Conservation (phyloP, 2,797 vertebrate genomes). For the Chrysocyon brachyurus region DNA sequence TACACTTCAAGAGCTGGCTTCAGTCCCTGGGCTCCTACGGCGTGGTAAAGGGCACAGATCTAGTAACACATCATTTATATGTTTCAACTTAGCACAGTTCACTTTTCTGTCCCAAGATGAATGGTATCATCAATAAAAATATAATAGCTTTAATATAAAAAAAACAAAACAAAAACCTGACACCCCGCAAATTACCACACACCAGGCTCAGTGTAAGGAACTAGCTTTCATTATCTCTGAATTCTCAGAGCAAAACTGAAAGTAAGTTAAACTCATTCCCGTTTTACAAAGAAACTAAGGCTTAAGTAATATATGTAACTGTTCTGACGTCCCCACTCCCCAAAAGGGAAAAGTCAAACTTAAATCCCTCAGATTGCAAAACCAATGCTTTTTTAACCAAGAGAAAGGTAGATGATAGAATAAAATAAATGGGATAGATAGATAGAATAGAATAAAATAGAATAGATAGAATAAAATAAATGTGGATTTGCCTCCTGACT, state of each 20-base stretch:
- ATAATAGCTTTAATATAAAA: neutral
- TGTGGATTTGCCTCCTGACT: slow-evolving; percentile 19
- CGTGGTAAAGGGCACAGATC: neutral
- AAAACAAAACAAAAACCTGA: neutral
- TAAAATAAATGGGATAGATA: slow-evolving; percentile 25
- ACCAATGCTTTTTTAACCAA: slow-evolving; percentile 14
- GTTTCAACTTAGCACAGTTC: neutral
- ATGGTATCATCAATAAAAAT: neutral
- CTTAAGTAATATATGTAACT: neutral
- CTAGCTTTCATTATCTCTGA: slow-evolving; percentile 17
- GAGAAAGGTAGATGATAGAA: slow-evolving; percentile 37
- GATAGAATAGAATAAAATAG: too few species aligned
- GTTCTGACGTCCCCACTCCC: neutral
- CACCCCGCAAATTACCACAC: neutral
- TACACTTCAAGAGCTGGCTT: neutral
- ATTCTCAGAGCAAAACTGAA: slow-evolving; percentile 19
- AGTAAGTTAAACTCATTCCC: neutral
- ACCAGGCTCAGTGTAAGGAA: neutral
- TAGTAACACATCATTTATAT: neutral
- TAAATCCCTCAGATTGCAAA: slow-evolving; percentile 31
- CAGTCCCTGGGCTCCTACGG: neutral
- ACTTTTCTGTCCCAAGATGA: neutral
- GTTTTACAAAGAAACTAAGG: neutral
- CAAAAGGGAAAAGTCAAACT: neutral
- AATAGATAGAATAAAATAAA: slow-evolving; percentile 16